A percentile compares a stretch with the other conserved stretches of the same genome.
phyloP scores from a whole-genome alignment of 2,888 invertebrate species.

The Biston stratarius region DNA sequence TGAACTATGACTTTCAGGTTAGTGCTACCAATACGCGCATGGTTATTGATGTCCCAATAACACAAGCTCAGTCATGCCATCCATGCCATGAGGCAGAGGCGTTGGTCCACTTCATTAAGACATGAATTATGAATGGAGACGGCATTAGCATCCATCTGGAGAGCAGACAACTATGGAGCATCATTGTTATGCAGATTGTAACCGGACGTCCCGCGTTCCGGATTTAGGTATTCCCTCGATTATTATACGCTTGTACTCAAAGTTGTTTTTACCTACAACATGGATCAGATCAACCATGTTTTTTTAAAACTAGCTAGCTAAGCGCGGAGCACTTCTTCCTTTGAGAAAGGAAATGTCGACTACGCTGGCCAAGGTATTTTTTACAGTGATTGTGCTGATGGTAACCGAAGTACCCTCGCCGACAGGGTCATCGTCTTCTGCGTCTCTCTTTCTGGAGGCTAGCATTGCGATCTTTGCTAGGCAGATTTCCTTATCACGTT shows the following conservation, averaged over 20 bases:
- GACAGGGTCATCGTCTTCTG: too few species aligned
- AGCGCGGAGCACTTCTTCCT: background rate
- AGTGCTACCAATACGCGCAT: too few species aligned
- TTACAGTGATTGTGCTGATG: too few species aligned
- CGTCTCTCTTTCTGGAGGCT: too few species aligned
- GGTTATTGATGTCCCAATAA: background rate
- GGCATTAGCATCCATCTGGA: constrained; percentile 82
- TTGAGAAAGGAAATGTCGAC: too few species aligned
- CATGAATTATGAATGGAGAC: constrained; percentile 82
- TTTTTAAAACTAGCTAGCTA: background rate
- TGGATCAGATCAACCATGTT: background rate
- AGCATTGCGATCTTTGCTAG: too few species aligned
- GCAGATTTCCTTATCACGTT: too few species aligned
- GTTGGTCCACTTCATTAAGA: constrained; percentile 77
- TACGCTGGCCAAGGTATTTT: too few species aligned
- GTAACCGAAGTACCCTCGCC: too few species aligned
- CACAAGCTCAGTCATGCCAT: background rate
- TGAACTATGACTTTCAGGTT: too few species aligned
- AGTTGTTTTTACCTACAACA: constrained; percentile 34
- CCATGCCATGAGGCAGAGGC: constrained; percentile 33
- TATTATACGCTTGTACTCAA: constrained; percentile 72
- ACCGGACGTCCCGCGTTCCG: constrained; percentile 71
- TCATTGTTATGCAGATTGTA: constrained; percentile 84
- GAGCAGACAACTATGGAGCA: constrained; percentile 70
- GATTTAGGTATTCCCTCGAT: constrained; percentile 61